Evolutionary conservation across 2,797 vertebrate species (phyloP).

Genomic region (Apodemus agrarius): DNA sequence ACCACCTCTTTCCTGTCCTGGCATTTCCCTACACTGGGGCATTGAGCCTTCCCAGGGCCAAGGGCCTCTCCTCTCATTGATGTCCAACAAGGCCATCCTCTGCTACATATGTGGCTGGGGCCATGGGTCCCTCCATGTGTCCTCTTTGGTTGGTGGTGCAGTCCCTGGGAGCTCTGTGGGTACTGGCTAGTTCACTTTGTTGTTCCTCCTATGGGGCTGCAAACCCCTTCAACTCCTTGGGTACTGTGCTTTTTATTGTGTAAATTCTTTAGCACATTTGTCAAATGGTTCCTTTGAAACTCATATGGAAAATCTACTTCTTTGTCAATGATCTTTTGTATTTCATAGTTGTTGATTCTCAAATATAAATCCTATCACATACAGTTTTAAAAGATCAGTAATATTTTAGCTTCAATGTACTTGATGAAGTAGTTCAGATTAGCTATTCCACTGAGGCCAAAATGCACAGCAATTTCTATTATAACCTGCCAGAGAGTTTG

Average conservation of each 20-base stretch:
- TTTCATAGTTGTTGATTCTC: not conserved
- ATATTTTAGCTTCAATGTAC: not conserved
- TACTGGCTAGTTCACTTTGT: too few relatives aligned
- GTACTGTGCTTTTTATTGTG: not conserved
- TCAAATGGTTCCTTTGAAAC: not conserved
- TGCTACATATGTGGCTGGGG: too few relatives aligned
- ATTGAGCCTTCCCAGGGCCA: too few relatives aligned
- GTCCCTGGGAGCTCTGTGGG: too few relatives aligned
- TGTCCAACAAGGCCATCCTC: too few relatives aligned
- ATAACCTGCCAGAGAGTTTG: not conserved
- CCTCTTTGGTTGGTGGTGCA: too few relatives aligned
- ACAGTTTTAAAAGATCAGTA: slow-evolving; percentile 35
- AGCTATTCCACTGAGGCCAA: not conserved
- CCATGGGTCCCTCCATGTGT: too few relatives aligned
- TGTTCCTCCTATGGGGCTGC: too few relatives aligned
- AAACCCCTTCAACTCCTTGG: too few relatives aligned
- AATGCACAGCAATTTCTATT: not conserved
- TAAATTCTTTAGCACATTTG: not conserved
- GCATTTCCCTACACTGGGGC: too few relatives aligned
- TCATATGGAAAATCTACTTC: not conserved
- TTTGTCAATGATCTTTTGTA: slow-evolving; percentile 24
- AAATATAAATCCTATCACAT: not conserved
- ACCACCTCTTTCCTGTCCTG: too few relatives aligned
- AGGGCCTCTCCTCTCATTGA: too few relatives aligned
- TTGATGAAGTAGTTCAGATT: not conserved